These are phyloP conservation scores for Chloropsis cyanopogon DNA, from an alignment of 2,113 vertebrate species.

Conservation along the genomic window DNA sequence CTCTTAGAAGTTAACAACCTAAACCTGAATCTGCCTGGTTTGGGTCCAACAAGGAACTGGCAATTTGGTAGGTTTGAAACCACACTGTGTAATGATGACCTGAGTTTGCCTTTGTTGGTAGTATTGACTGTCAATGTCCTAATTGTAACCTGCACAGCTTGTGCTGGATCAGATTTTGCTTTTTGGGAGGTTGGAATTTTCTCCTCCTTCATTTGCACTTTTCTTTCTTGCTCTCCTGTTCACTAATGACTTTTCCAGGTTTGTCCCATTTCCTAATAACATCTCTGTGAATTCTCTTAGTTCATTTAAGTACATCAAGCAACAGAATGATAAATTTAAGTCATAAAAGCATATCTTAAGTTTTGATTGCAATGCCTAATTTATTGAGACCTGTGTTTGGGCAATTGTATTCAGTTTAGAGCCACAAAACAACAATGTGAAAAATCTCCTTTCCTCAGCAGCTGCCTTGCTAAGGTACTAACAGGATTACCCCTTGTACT, in stretches of 20 bases:
- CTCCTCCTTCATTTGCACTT: neutral
- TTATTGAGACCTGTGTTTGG: neutral
- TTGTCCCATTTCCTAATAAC: neutral
- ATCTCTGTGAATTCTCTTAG: neutral
- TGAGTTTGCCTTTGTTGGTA: neutral
- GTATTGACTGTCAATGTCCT: neutral
- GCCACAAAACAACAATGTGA: neutral
- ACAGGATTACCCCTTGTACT: neutral
- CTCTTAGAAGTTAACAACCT: neutral
- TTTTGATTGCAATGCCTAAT: neutral
- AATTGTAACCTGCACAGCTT: neutral
- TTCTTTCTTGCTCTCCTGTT: neutral
- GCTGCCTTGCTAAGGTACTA: neutral
- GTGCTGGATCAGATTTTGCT: conserved; percentile 38
- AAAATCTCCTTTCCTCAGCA: neutral
- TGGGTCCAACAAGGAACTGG: neutral
- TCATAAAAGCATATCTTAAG: neutral
- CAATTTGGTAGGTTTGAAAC: neutral
- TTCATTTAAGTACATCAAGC: neutral
- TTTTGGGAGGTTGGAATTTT: neutral
- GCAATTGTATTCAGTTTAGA: neutral
- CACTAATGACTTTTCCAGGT: neutral
- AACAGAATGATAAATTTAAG: neutral
- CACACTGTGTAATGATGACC: neutral
- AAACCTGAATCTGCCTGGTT: neutral